Evolutionary conservation across 2,888 invertebrate genomes (phyloP).

Genomic region (Brenthis hecate): DNA sequence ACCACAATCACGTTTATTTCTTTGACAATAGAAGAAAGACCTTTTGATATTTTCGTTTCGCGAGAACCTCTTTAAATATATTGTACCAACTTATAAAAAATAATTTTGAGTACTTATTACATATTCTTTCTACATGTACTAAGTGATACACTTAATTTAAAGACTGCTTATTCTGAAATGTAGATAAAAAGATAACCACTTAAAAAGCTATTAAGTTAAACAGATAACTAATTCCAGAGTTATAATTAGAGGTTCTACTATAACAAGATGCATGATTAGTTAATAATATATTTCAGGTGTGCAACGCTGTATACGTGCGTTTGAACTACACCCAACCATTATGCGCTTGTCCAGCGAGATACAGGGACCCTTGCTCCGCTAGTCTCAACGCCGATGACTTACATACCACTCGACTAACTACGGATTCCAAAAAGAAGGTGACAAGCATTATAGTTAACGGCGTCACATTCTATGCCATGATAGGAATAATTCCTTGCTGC

Average conservation of each 20-base stretch:
- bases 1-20: slow-evolving; percentile 1
- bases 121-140: too few relatives aligned
- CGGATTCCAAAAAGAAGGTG: slow-evolving; percentile 92
- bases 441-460: slow-evolving; percentile 34
- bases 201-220: too few relatives aligned
- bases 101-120: too few relatives aligned
- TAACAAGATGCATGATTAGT: background rate
- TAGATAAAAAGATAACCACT: too few relatives aligned
- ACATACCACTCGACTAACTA: slow-evolving; percentile 94
- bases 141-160: too few relatives aligned
- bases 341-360: slow-evolving; percentile 94
- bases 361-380: slow-evolving; percentile 95
- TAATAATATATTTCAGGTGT: slow-evolving; percentile 82
- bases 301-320: slow-evolving; percentile 95
- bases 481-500: slow-evolving; percentile 26
- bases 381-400: slow-evolving; percentile 94
- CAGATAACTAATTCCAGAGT: too few relatives aligned
- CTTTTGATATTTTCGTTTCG: background rate
- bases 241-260: too few relatives aligned
- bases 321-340: slow-evolving; percentile 96
- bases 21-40: slow-evolving; percentile 1
- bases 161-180: too few relatives aligned
- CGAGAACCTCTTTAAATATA: background rate
- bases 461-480: slow-evolving; percentile 33
- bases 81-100: background rate